Percentiles rank a stretch among this genome's conserved stretches.
Conservation (phyloP, 2,797 vertebrate species). For the Rachycentron canadum region DNA sequence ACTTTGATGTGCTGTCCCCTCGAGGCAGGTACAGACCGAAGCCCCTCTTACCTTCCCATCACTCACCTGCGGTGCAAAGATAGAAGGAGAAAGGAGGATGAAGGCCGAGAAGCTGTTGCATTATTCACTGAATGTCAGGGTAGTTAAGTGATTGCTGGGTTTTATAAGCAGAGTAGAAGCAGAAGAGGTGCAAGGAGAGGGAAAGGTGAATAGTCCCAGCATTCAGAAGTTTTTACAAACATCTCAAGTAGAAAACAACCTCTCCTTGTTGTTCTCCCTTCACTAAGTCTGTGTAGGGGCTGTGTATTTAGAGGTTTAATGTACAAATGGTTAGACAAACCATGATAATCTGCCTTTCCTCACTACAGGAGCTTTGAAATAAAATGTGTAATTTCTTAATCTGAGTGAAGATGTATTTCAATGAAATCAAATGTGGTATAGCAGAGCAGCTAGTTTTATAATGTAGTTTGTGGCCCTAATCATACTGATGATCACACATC, state of each 20-base stretch:
- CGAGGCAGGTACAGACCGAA: slow-evolving; percentile 68
- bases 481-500: no score
- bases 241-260: slow-evolving; percentile 38
- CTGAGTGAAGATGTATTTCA: no score
- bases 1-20: slow-evolving; percentile 67
- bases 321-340: background rate
- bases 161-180: slow-evolving; percentile 55
- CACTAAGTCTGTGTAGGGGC: background rate
- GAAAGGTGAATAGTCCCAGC: slow-evolving; percentile 53
- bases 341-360: background rate
- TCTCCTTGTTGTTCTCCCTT: background rate
- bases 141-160: slow-evolving; percentile 67
- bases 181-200: slow-evolving; percentile 67
- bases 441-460: no score
- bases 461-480: no score
- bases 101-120: slow-evolving; percentile 73
- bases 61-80: slow-evolving; percentile 71
- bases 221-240: slow-evolving; percentile 70
- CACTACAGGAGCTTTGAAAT: no score
- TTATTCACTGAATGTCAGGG: slow-evolving; percentile 82
- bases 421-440: background rate
- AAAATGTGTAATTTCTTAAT: no score
- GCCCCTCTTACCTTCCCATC: slow-evolving; percentile 64
- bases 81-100: slow-evolving; percentile 62
- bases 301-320: background rate